Percentiles rank a stretch among this genome's conserved stretches.
Evolutionary conservation across 2,113 vertebrate species (phyloP).

Genomic region (Greenwoodochromis staneri): DNA sequence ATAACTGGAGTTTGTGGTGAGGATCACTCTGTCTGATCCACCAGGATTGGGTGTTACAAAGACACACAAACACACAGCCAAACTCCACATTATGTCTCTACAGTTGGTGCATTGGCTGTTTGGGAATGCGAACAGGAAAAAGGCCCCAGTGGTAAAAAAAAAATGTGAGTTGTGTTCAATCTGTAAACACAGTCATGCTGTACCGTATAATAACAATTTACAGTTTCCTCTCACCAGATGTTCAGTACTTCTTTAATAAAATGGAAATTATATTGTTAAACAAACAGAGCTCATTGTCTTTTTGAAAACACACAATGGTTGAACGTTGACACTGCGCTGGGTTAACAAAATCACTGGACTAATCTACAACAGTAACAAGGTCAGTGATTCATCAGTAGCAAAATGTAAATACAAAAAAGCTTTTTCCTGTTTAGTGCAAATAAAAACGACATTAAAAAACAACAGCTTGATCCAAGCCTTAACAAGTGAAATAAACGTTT

Average conservation of each 20-base stretch:
- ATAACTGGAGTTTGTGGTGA: neutral
- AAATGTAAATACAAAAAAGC: neutral
- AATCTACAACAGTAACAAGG: neutral
- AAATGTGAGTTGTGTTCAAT: neutral
- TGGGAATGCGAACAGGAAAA: neutral
- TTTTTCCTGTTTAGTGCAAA: neutral
- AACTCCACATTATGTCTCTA: neutral
- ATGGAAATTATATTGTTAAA: neutral
- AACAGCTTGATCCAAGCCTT: constrained; percentile 77
- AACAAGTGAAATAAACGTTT: constrained; percentile 83
- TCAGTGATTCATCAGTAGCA: neutral
- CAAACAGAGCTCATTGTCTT: neutral
- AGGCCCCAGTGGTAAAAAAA: neutral
- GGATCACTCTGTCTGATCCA: neutral
- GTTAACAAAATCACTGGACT: neutral
- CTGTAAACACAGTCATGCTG: neutral
- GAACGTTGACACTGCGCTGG: neutral
- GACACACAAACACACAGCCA: neutral
- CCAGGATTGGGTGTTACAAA: neutral
- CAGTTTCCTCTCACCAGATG: neutral
- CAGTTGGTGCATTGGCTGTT: neutral
- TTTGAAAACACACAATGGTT: neutral
- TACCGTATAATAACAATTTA: neutral
- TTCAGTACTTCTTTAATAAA: neutral
- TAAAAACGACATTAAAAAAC: constrained; percentile 5